Evolutionary conservation across 1,140 invertebrate species (phyloP).

Genomic region (Micrasema longulum): DNA sequence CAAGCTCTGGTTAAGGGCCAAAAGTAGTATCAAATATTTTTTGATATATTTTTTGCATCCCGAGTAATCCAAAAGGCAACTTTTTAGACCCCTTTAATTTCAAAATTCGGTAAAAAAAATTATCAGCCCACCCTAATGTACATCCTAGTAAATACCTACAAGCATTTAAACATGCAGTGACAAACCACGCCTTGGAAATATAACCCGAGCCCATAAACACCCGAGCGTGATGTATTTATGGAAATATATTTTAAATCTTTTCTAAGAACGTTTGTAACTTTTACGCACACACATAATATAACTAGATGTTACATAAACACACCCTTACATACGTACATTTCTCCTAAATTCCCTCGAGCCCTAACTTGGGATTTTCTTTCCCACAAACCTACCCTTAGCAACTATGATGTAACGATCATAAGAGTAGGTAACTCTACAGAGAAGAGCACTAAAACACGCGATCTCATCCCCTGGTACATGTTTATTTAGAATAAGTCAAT

Average conservation of each 20-base stretch:
- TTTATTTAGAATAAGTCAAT: too few relatives aligned
- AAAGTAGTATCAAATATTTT: too few relatives aligned
- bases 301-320: neutral
- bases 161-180: neutral
- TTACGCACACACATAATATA: conserved; percentile 3
- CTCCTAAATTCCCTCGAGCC: neutral
- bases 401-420: conserved; percentile 15
- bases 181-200: neutral
- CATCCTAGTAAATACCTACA: too few relatives aligned
- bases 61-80: too few relatives aligned
- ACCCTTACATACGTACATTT: neutral
- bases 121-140: too few relatives aligned
- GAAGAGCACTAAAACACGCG: too few relatives aligned
- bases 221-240: conserved; percentile 35
- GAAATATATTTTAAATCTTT: conserved; percentile 39
- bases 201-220: conserved; percentile 9
- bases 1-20: too few relatives aligned
- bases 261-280: conserved; percentile 29
- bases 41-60: too few relatives aligned
- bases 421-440: too few relatives aligned
- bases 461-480: too few relatives aligned
- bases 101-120: too few relatives aligned
- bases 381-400: conserved; percentile 1
- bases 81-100: too few relatives aligned
- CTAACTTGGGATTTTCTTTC: neutral